These are phyloP conservation scores for Tupaia chinensis DNA, from an alignment of 2,113 vertebrate genomes.

Conservation along the genomic window DNA sequence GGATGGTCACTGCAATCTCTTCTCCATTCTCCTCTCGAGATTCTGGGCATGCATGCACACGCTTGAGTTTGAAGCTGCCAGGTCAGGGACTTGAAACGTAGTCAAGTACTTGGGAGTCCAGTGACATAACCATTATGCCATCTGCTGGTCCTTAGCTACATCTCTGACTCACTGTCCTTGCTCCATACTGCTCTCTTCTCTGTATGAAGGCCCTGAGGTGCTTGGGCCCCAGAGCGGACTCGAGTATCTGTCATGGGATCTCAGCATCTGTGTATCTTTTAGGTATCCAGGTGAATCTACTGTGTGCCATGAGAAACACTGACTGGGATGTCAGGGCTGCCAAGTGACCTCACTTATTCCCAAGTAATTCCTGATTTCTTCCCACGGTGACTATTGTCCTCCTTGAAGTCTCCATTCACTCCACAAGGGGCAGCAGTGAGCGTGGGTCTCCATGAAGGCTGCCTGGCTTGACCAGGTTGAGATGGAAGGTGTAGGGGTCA, in stretches of 20 bases:
- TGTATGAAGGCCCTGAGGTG: neutral
- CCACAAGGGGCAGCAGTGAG: conserved; percentile 47
- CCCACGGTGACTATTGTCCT: rapidly evolving
- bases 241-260: neutral
- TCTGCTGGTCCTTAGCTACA: too few species aligned
- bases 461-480: too few species aligned
- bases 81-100: too few species aligned
- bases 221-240: neutral
- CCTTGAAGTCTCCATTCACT: neutral
- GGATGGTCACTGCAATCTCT: too few species aligned
- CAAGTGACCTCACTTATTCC: neutral
- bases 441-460: rapidly evolving
- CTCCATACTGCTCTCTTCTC: neutral
- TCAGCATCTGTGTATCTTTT: too few species aligned
- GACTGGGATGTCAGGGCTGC: neutral
- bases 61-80: too few species aligned
- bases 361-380: neutral
- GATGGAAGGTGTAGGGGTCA: too few species aligned
- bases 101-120: too few species aligned
- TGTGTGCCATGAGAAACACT: neutral
- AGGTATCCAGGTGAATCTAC: neutral
- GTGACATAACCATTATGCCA: too few species aligned
- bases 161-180: neutral
- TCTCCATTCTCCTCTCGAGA: too few species aligned
- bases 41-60: too few species aligned